Conservation (phyloP, 2,888 invertebrate genomes). For the Theretra japonica region DNA sequence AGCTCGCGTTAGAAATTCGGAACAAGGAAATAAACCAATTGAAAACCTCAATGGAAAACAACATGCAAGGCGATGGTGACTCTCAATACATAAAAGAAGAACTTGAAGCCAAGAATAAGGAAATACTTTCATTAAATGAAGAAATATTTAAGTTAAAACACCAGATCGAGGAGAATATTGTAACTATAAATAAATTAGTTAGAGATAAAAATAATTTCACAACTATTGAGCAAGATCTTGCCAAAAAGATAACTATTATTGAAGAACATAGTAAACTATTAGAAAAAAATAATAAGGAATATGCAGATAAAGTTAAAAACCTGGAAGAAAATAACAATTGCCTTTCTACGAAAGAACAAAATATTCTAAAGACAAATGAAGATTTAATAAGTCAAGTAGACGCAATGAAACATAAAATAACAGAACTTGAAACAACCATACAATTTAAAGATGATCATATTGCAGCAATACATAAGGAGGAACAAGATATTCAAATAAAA, state of each 20-base stretch:
- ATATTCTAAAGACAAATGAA: conserved; percentile 45
- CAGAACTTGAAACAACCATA: conserved; percentile 50
- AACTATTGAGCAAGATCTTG: conserved; percentile 50
- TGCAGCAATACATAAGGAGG: conserved; percentile 46
- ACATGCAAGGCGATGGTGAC: conserved; percentile 33
- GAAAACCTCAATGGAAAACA: conserved; percentile 45
- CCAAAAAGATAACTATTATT: conserved; percentile 45
- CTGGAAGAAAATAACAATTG: conserved; percentile 51
- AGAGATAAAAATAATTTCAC: conserved; percentile 46
- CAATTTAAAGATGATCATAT: conserved; percentile 53
- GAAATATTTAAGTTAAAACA: conserved; percentile 47
- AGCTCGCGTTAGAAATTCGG: conserved; percentile 56
- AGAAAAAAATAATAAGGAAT: conserved; percentile 46
- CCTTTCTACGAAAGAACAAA: conserved; percentile 41
- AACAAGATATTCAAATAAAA: conserved; percentile 46
- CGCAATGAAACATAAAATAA: conserved; percentile 46
- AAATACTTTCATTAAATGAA: conserved; percentile 47
- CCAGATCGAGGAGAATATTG: conserved; percentile 48
- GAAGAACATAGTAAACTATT: conserved; percentile 46
- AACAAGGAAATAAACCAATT: conserved; percentile 63
- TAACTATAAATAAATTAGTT: conserved; percentile 49
- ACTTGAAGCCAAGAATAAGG: conserved; percentile 50
- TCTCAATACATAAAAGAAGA: conserved; percentile 43
- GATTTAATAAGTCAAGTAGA: conserved; percentile 46
- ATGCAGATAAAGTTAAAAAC: conserved; percentile 39